Conservation (phyloP, 2,797 vertebrate genomes). For the Capromys pilorides region DNA sequence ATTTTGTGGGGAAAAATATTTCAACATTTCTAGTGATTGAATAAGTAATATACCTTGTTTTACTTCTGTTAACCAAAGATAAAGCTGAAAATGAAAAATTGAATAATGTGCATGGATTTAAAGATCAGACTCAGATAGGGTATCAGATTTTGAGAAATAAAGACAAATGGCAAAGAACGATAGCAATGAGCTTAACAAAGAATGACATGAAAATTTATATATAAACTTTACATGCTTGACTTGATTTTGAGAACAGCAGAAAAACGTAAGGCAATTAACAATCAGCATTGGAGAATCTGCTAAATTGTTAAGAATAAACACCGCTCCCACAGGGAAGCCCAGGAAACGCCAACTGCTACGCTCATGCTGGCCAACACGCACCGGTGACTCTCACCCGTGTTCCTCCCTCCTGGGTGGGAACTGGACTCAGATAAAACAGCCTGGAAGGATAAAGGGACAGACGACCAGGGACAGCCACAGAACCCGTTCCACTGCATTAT, state of each 20-base stretch:
- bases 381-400: not conserved
- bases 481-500: not conserved
- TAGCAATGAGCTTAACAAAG: not conserved
- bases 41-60: conserved; percentile 61
- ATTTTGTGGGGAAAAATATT: conserved; percentile 61
- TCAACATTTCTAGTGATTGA: conserved; percentile 56
- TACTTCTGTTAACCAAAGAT: conserved; percentile 33
- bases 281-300: not conserved
- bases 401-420: not conserved
- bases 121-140: not conserved
- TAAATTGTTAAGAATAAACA: conserved; percentile 1
- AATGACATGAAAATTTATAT: conserved; percentile 23
- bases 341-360: not conserved
- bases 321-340: not conserved
- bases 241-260: conserved; percentile 34
- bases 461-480: not conserved
- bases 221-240: not conserved
- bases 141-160: conserved; percentile 23
- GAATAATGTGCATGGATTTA: not conserved
- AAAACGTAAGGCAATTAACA: conserved; percentile 26
- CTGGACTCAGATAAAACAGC: not conserved
- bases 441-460: not conserved
- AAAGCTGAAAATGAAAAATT: conserved; percentile 24
- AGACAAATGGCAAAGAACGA: not conserved
- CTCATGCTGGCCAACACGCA: not conserved